Evolutionary conservation across 2,797 vertebrate genomes (phyloP).

Genomic region (Coendou prehensilis): DNA sequence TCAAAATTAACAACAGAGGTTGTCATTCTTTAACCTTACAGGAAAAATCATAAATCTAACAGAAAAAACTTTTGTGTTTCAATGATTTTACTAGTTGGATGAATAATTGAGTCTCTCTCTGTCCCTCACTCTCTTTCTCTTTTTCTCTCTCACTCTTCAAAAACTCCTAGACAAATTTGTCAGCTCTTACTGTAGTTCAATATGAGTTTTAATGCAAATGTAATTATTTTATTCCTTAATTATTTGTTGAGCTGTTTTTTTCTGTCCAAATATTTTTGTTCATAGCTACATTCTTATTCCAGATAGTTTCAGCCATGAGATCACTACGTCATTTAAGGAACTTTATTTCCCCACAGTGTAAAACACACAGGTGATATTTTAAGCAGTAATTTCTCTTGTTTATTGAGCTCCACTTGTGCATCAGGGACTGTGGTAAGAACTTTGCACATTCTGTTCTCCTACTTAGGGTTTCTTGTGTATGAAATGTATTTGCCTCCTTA

Average conservation of each 20-base stretch:
- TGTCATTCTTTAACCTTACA: conserved; percentile 5
- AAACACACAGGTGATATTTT: not conserved
- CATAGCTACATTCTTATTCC: not conserved
- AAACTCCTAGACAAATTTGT: not conserved
- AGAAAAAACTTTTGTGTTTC: not conserved
- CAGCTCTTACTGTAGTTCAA: not conserved
- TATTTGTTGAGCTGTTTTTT: not conserved
- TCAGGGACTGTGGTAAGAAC: not conserved
- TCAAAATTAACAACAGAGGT: not conserved
- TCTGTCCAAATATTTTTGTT: not conserved
- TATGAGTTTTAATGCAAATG: not conserved
- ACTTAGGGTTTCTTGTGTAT: not conserved
- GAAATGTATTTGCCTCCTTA: not conserved
- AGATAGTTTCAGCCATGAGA: not conserved
- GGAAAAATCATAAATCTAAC: not conserved
- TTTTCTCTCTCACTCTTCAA: not conserved
- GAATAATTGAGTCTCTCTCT: not conserved
- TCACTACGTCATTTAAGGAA: not conserved
- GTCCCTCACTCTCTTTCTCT: not conserved
- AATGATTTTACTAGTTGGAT: not conserved
- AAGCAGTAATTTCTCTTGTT: not conserved
- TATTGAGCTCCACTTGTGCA: not conserved
- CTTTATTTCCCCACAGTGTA: not conserved
- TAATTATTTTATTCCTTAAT: not conserved
- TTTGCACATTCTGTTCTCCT: not conserved